These are phyloP conservation scores for Pterophyllum scalare DNA, from an alignment of 2,113 vertebrate species.

Conservation along the genomic window DNA sequence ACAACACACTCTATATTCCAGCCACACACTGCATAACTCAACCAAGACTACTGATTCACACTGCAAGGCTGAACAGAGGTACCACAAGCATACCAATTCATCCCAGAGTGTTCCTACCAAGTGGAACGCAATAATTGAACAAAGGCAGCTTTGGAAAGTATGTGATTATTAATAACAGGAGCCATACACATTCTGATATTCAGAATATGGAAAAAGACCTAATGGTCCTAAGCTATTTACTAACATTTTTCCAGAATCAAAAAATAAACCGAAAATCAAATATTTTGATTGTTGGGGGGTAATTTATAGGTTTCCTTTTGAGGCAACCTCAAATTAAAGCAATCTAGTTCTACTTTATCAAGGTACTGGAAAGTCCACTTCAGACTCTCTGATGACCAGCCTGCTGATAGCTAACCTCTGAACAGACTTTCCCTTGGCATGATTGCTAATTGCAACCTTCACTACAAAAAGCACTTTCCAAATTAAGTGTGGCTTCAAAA, in stretches of 20 bases:
- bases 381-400: constrained; percentile 29
- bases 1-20: constrained; percentile 52
- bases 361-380: constrained; percentile 41
- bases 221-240: background rate
- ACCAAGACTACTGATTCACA: constrained; percentile 3
- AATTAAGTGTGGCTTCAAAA: background rate
- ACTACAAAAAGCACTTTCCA: constrained; percentile 15
- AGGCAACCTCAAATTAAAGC: constrained; percentile 17
- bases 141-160: background rate
- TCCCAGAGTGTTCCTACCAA: background rate
- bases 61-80: constrained; percentile 20
- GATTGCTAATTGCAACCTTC: constrained; percentile 13
- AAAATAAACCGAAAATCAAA: background rate
- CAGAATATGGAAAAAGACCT: background rate
- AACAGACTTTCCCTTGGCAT: constrained; percentile 42
- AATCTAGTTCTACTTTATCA: constrained; percentile 16
- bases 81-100: constrained; percentile 42
- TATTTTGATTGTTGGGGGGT: background rate
- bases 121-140: background rate
- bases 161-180: background rate
- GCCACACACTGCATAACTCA: constrained; percentile 44
- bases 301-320: background rate
- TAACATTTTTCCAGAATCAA: background rate
- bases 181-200: background rate
- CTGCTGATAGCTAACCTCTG: constrained; percentile 7